phyloP scores from a whole-genome alignment of 1,140 invertebrate genomes.

The Drosophila trapezifrons region DNA sequence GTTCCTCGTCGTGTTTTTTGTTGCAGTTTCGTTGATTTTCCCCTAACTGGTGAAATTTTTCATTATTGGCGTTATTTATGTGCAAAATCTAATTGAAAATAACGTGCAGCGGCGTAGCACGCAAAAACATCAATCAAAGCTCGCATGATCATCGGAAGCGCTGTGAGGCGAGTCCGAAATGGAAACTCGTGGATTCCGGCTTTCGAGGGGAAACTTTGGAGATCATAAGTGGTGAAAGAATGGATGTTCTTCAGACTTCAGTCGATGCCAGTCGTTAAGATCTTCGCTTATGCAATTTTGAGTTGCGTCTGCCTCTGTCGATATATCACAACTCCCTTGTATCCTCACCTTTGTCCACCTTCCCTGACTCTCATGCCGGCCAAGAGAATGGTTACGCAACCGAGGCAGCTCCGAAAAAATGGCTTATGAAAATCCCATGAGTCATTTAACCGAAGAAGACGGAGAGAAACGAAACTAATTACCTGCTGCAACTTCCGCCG shows the following conservation, averaged over 20 bases:
- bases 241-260: not conserved
- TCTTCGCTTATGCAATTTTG: constrained; percentile 40
- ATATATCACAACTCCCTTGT: constrained; percentile 37
- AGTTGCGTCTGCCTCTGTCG: not conserved
- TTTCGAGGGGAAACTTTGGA: constrained; percentile 2
- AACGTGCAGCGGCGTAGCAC: constrained; percentile 38
- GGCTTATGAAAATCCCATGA: constrained; percentile 61
- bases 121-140: constrained; percentile 43
- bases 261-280: constrained; percentile 2
- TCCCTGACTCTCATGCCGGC: constrained; percentile 21
- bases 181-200: constrained; percentile 13
- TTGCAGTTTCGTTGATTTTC: constrained; percentile 51
- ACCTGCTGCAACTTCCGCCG: constrained; percentile 69
- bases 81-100: constrained; percentile 70
- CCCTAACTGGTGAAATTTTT: constrained; percentile 61
- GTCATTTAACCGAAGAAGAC: constrained; percentile 62
- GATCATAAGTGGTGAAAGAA: not conserved
- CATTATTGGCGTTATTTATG: constrained; percentile 41
- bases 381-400: constrained; percentile 56
- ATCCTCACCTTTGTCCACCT: constrained; percentile 13
- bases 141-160: constrained; percentile 46
- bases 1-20: constrained; percentile 27
- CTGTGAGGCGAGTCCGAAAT: constrained; percentile 52
- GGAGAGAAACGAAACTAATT: constrained; percentile 58
- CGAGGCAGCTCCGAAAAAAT: constrained; percentile 28